Evolutionary conservation across 2,797 vertebrate genomes (phyloP), one percentile per base, ranked within the genome.

Genomic region (Sternarchorhynchus goeldii): DNA sequence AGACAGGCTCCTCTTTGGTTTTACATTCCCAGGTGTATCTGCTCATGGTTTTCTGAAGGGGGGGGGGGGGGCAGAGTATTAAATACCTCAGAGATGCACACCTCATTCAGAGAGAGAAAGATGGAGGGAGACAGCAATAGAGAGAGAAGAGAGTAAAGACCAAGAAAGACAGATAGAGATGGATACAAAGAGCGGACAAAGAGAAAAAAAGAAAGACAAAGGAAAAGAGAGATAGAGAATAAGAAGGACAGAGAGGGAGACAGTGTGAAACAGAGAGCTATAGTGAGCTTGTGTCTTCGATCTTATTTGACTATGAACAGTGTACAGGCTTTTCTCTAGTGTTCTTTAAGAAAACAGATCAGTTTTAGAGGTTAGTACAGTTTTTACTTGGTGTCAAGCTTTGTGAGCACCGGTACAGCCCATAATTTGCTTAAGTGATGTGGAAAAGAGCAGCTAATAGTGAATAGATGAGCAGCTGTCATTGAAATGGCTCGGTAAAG

Each of bases 11-110:
- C 90, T 93, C 93, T 94, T 94, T 94, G 93, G 91, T 93, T 92
- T 94, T 93, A 94, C 93, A 94, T 89, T 94, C 93, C 93, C 93
- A 94, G 89, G 93, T 94, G 92, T 94, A 94, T 94, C 93, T 94
- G 93, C 92, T 94, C 93, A 94, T 94, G 93, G 93, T 93, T 94
- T 93, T 94, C 93, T 94, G 90, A 88, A 89, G 89, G 92, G 89
- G 88, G 92, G 89, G 92, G 89, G 89, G 89, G 91, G 91, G 92
- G 90, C 88, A 93, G 82, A 93, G 86, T 90, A 91, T 93, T 93
- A 93, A 88, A 90, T 88, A 91, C 89, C 90, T 93, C 85, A 90
- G 90, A 85, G 82, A 91, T 78, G 88, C 76, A 87, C 87, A 78
- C 82, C 84, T 87, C 83, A 90, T 45, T 70, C 59, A 83, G 73